Percentiles rank a stretch among this genome's conserved stretches.
Conservation (phyloP, 1,140 invertebrate species). For the Batillaria attramentaria region DNA sequence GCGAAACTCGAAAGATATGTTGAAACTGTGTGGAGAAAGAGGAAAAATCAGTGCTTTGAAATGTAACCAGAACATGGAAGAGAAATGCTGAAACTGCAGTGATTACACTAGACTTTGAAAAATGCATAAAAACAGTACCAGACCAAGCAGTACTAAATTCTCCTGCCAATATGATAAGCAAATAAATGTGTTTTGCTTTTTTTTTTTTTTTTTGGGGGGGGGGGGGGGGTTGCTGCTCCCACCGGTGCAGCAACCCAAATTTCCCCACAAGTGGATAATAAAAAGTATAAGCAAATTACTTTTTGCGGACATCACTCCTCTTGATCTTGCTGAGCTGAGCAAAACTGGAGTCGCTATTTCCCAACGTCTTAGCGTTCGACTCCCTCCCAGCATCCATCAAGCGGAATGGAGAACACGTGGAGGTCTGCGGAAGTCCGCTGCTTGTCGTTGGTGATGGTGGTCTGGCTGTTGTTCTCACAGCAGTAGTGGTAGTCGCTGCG, state of each 20-base stretch:
- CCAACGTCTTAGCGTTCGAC: slow-evolving; percentile 87
- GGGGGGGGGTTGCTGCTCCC: too few species aligned
- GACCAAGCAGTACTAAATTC: not conserved
- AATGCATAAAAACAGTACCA: not conserved
- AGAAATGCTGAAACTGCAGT: too few species aligned
- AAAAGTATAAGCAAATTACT: slow-evolving; percentile 41
- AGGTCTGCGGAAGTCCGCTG: not conserved
- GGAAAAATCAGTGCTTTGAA: too few species aligned
- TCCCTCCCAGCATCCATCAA: slow-evolving; percentile 83
- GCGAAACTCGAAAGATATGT: slow-evolving; percentile 85
- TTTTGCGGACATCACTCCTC: slow-evolving; percentile 33
- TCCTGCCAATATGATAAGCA: too few species aligned
- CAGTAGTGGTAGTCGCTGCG: slow-evolving; percentile 19
- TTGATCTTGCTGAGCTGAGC: slow-evolving; percentile 70
- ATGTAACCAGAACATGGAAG: too few species aligned
- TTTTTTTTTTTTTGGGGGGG: too few species aligned
- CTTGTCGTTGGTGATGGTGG: not conserved
- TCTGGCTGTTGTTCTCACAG: not conserved
- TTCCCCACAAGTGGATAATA: not conserved
- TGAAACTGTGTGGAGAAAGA: too few species aligned
- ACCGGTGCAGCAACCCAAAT: not conserved
- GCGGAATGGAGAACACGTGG: slow-evolving; percentile 69
- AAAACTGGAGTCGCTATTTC: slow-evolving; percentile 84
- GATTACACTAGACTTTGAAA: not conserved
- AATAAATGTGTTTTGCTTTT: too few species aligned